Evolutionary conservation across 2,888 invertebrate genomes (phyloP), one percentile per base, ranked within the genome.

Genomic region (Brachylomia viminalis): DNA sequence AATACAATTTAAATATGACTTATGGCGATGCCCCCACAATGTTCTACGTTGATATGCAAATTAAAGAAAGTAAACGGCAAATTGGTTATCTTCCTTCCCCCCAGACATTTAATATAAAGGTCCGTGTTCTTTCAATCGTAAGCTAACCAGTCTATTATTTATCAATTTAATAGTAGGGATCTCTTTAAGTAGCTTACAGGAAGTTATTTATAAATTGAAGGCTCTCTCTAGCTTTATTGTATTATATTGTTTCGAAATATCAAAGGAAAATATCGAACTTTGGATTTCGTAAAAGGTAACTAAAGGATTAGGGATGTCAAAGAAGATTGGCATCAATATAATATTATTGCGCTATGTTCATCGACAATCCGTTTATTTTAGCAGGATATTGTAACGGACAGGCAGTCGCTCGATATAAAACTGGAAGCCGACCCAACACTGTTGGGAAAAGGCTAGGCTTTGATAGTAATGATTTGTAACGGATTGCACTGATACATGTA

Each of bases 21-120:
- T 0, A 52, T 11, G 27, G 27, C 54, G 66, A 62, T 45, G 52
- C 17, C 33, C 52, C 17, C 54, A 33, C 49, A 56, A 58, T 64
- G 64, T 75, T 30, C 73, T 27, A 23, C 61, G 33, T 80, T 52
- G 56, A 58, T 42, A 67, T 38, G 75, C 67, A 80, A 80, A 67
- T 75, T 75, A 64, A 68, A 68, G 67, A 64, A 64, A 75, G 67
- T 67, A 80, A 79, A 68, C 67, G 75, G 62, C 0, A 52, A 68
- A 80, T 68, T 64, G 62, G 45, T 58, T 68, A 68, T 61, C 47
- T 64, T 42, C 42, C 49, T 56, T 45, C 33, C 45, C 75, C 38
- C 5, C 17, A 47, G 62, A 45, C 52, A 47, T 75, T 20, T 20
- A 64, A 75, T 68, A 68, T 79, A 67, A 80, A 64, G 27, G 27